phyloP scores from a whole-genome alignment of 2,888 invertebrate species.

The Phymatocera aterrima region DNA sequence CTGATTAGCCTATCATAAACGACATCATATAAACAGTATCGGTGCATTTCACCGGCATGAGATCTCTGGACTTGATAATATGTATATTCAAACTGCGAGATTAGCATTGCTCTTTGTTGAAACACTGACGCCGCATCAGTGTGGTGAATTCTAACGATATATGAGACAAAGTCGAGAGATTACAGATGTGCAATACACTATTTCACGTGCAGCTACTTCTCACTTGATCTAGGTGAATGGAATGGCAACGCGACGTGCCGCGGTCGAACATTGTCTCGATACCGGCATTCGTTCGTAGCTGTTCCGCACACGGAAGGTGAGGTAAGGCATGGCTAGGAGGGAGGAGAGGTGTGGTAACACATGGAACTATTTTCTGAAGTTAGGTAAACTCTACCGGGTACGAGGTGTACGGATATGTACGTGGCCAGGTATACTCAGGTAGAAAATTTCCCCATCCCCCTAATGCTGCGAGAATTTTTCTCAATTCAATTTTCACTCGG shows the following conservation, averaged over 20 bases:
- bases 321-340: neutral
- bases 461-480: neutral
- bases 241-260: constrained; percentile 3
- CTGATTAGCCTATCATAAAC: too few relatives aligned
- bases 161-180: neutral
- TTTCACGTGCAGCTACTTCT: constrained; percentile 21
- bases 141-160: too few relatives aligned
- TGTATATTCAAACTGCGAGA: too few relatives aligned
- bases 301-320: neutral
- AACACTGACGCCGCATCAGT: too few relatives aligned
- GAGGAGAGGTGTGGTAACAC: neutral
- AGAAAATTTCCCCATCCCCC: neutral
- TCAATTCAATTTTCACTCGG: constrained; percentile 13
- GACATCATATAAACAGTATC: too few relatives aligned
- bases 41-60: too few relatives aligned
- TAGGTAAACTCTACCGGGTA: neutral
- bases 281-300: neutral
- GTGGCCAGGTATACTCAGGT: neutral
- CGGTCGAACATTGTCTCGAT: constrained; percentile 29
- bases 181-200: constrained; percentile 6
- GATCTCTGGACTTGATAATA: too few relatives aligned
- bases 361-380: neutral
- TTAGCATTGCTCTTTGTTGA: too few relatives aligned
- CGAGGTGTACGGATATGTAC: neutral
- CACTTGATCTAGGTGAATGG: too few relatives aligned